Evolutionary conservation across 2,113 vertebrate genomes (phyloP).

Genomic region (Lichenostomus cassidix): DNA sequence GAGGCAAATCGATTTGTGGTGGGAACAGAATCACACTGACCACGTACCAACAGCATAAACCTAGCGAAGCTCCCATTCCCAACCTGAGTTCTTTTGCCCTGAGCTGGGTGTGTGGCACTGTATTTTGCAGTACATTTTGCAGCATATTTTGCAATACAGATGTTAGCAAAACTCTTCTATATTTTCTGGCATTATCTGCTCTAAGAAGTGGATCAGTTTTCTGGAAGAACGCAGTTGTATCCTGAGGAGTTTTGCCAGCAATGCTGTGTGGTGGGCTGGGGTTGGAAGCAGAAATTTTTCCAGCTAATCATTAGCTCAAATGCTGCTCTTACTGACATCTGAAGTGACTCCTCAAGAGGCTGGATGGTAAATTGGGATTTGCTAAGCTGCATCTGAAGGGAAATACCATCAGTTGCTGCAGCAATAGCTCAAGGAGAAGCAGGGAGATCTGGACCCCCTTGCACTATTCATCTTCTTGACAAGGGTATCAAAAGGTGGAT

Average conservation of each 20-base stretch:
- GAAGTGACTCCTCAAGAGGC: not conserved
- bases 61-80: not conserved
- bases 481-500: not conserved
- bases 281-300: not conserved
- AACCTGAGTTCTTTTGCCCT: fast-evolving
- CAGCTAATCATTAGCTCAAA: not conserved
- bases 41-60: not conserved
- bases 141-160: not conserved
- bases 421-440: not conserved
- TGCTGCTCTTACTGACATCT: not conserved
- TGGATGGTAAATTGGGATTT: not conserved
- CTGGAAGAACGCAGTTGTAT: not conserved
- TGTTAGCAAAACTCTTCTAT: not conserved
- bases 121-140: not conserved
- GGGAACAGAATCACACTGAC: not conserved
- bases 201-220: not conserved
- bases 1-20: not conserved
- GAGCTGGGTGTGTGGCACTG: not conserved
- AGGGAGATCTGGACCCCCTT: not conserved
- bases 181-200: not conserved
- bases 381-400: not conserved
- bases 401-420: not conserved
- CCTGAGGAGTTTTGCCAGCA: not conserved
- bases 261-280: not conserved
- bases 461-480: not conserved